Evolutionary conservation across 2,113 vertebrate species (phyloP).

Genomic region (Casuarius casuarius): DNA sequence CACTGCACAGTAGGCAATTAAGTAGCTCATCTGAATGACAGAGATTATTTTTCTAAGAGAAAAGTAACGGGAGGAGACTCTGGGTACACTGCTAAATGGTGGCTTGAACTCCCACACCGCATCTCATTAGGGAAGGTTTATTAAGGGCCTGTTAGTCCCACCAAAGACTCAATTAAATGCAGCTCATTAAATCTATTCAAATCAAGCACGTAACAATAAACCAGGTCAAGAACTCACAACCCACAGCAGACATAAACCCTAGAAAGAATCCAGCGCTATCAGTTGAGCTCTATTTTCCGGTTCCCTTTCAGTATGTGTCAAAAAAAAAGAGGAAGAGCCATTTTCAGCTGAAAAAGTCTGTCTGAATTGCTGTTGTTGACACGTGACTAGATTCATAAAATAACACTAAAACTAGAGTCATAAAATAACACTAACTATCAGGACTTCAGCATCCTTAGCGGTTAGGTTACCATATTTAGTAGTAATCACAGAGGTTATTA

Average conservation of each 20-base stretch:
- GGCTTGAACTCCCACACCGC: neutral
- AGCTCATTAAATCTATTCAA: slow-evolving; percentile 9
- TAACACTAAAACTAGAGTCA: neutral
- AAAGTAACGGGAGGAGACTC: neutral
- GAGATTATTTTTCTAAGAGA: slow-evolving; percentile 21
- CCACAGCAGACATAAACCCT: neutral
- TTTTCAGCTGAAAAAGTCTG: neutral
- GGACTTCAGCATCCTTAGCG: neutral
- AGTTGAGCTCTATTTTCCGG: neutral
- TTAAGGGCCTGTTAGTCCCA: neutral
- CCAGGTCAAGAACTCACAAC: neutral
- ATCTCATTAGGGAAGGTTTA: slow-evolving; percentile 51
- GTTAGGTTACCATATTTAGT: too few species aligned
- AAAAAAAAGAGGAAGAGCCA: rapidly evolving
- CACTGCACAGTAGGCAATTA: neutral
- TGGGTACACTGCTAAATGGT: neutral
- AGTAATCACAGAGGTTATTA: neutral
- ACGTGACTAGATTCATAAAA: neutral
- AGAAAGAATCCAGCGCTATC: rapidly evolving
- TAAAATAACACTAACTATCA: neutral
- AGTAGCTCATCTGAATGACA: neutral
- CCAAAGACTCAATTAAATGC: slow-evolving; percentile 35
- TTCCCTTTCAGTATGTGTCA: neutral
- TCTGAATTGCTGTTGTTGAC: neutral
- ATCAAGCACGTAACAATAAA: neutral